Base-by-base conservation (phyloP, 2,888 invertebrate genomes). In the Plutella xylostella region DNA sequence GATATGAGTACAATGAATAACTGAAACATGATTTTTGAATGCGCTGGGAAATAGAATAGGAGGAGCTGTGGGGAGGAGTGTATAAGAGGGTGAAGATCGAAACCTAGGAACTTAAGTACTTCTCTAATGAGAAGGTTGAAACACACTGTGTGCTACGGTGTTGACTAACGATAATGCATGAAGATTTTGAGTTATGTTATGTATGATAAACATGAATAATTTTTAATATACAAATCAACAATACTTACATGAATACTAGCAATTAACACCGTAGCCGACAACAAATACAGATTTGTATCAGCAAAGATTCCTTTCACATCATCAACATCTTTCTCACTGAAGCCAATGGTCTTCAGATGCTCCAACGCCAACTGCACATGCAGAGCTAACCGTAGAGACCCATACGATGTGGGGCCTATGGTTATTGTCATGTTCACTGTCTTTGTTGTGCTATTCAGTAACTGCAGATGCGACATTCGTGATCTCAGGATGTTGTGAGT, bases 281-380 rank as follows among this genome's bases (percentile, higher is more conserved):
- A 77, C 47, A 99, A 86, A 69, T 94, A 96, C 34, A 98, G 85
- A 71, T 97, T 98, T 0, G 97, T 98, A 62, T 98, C 98, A 0
- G 94, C 93, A 75, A 98, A 97, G 56, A 99, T 93, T 42, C 94
- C 93, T 72, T 98, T 98, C 0, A 97, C 92, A 83, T 98, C 98
- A 75, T 99, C 98, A 28, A 97, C 85, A 78, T 98, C 98, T 67
- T 97, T 97, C 48, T 92, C 91, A 30, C 92, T 91, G 62, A 99
- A 98, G 5, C 97, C 96, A 43, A 95, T 75, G n/a, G 78, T 64
- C 41, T 88, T 77, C 56, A 96, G 86, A 42, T 89, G 89, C 15
- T 87, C 82, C 55, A 95, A 86, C 0, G 93, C 91, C 17, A 89
- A 80, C 53, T 92, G 89, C 51, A 95, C 89, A 62, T 95, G 93